A percentile compares a stretch with the other conserved stretches of the same genome.
These are phyloP conservation scores for Heliconius hortense DNA, from an alignment of 2,888 invertebrate species.

Conservation along the genomic window DNA sequence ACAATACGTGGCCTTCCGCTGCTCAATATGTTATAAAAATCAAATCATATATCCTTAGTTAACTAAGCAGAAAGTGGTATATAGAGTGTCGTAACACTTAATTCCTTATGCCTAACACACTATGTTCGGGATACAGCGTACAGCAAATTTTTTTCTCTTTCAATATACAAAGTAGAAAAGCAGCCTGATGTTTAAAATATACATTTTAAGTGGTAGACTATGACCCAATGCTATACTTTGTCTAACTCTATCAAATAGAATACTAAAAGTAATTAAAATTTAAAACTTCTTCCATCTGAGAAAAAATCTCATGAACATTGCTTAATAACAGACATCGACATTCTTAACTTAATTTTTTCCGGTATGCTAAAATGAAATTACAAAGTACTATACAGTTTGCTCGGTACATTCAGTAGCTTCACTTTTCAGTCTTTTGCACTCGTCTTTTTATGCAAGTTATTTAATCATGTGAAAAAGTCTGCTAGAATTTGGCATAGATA, in stretches of 20 bases:
- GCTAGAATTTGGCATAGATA: neutral
- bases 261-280: neutral
- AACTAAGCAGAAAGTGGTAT: too few relatives aligned
- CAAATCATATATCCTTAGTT: too few relatives aligned
- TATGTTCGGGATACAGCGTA: too few relatives aligned
- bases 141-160: too few relatives aligned
- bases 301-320: neutral
- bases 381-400: neutral
- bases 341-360: neutral
- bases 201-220: too few relatives aligned
- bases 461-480: neutral
- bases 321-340: neutral
- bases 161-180: too few relatives aligned
- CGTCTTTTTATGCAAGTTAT: neutral
- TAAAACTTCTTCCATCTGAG: neutral
- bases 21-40: too few relatives aligned
- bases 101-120: too few relatives aligned
- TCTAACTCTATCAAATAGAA: neutral
- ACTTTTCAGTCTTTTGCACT: neutral
- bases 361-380: neutral
- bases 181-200: neutral
- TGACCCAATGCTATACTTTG: too few relatives aligned
- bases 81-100: too few relatives aligned
- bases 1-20: too few relatives aligned
- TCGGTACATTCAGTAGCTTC: too few relatives aligned